Base-by-base conservation (phyloP, 2,888 invertebrate species). In the Microchrysa polita region DNA sequence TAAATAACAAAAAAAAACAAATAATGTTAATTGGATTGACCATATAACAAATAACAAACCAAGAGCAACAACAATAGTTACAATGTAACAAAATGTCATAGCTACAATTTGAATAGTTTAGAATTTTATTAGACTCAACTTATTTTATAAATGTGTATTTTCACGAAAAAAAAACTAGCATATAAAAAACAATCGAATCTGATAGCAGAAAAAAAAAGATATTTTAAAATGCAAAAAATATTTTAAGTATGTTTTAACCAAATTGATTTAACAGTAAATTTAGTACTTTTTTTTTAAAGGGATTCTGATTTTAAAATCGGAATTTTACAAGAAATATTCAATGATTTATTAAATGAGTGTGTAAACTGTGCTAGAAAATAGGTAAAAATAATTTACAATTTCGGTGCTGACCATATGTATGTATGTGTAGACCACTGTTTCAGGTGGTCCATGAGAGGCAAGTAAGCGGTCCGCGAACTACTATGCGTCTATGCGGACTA, bases 31-130 rank as follows among this genome's bases (percentile, higher is more conserved):
- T 20, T 23, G 53, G 16, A 34, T 34, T 34, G 7, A 34, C 27
- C 27, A n/a, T n/a, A n/a, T n/a, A 53, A 61, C 22, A 73, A 63
- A 48, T 14, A 48, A 60, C 44, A 48, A 34, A n/a, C n/a, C n/a
- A n/a, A n/a, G n/a, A n/a, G 48, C 14, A 72, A 23, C 20, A 20
- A 34, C 23, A 73, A 53, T 12, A 18, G 40, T 69, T 40, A 57
- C 55, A 40, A 23, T 40, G 16, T 61, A 18, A 53, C 4, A 61
- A 72, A 1, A 60, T 22, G 10, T 18, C 22, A 27, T 65, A 65
- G 16, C 65, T 18, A 65, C 20, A 16, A 20, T 65, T 65, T 44
- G 44, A 22, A 40, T 48, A 48, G 48, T 65, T 48, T 65, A 14
- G 18, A 16, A 65, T 34, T 48, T n/a, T 67, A 53, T 16, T 27